Percentiles rank a stretch among this genome's conserved stretches.
phyloP scores from a whole-genome alignment of 1,140 invertebrate species.

The Neuroterus valhalla region DNA sequence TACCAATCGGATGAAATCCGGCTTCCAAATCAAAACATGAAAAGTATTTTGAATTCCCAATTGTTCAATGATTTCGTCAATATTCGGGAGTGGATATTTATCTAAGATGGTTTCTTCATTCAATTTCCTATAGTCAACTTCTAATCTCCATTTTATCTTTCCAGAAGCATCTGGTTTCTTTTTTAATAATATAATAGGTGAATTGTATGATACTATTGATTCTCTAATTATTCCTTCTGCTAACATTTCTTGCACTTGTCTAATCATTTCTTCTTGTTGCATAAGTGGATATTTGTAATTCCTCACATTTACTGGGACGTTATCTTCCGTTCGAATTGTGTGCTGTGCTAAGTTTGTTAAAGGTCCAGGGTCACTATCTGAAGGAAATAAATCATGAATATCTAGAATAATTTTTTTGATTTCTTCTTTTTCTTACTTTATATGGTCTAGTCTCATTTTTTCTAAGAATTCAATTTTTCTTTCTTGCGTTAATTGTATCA shows the following conservation, averaged over 20 bases:
- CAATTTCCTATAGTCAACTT: too few relatives aligned
- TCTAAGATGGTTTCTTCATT: too few relatives aligned
- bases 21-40: too few relatives aligned
- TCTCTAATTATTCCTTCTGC: conserved; percentile 35
- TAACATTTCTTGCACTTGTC: conserved; percentile 37
- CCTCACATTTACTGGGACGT: conserved; percentile 35
- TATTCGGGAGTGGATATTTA: conserved; percentile 43
- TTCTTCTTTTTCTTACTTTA: conserved; percentile 6
- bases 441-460: background rate
- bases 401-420: conserved; percentile 35
- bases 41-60: too few relatives aligned
- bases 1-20: too few relatives aligned
- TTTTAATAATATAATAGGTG: background rate
- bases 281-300: conserved; percentile 36
- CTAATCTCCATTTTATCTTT: conserved; percentile 39
- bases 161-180: background rate
- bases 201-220: conserved; percentile 29
- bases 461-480: background rate
- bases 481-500: background rate
- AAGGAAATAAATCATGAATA: conserved; percentile 24
- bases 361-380: conserved; percentile 22
- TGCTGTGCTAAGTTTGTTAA: conserved; percentile 35
- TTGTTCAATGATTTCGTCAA: too few relatives aligned
- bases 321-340: conserved; percentile 31
- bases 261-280: conserved; percentile 33